phyloP scores from a whole-genome alignment of 2,888 invertebrate genomes.

The Nomada hirtipes region DNA sequence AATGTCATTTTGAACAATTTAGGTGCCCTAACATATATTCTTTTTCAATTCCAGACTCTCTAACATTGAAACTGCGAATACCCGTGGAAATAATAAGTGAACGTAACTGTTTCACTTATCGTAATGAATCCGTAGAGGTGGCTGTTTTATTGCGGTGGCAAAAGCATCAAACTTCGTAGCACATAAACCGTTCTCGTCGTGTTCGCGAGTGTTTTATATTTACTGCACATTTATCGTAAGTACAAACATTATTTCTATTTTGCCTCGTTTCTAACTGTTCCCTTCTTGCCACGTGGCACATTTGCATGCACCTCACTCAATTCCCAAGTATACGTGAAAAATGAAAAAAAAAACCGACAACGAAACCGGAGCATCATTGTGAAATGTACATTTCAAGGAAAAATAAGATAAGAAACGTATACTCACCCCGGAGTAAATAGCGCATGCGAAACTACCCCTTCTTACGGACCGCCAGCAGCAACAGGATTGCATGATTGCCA shows the following conservation, averaged over 20 bases:
- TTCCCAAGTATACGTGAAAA: neutral
- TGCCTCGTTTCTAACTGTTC: no score
- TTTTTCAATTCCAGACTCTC: neutral
- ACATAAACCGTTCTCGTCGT: neutral
- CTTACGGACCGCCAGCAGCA: slow-evolving; percentile 92
- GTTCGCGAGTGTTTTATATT: no score
- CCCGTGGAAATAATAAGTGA: neutral
- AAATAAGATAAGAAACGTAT: neutral
- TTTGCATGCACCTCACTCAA: no score
- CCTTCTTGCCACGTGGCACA: no score
- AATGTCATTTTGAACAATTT: neutral
- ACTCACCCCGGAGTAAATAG: slow-evolving; percentile 90
- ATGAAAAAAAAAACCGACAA: neutral
- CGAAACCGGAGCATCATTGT: no score
- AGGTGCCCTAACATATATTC: neutral
- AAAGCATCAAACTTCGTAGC: neutral
- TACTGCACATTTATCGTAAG: neutral
- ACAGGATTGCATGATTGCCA: slow-evolving; percentile 91
- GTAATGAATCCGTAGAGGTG: slow-evolving; percentile 5
- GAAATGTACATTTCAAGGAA: neutral
- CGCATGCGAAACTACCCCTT: slow-evolving; percentile 90
- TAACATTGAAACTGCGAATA: neutral
- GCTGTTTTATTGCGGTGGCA: neutral
- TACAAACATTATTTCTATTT: neutral
- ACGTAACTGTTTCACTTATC: slow-evolving; percentile 9